These are phyloP conservation scores for Prunella himalayana DNA, from an alignment of 2,113 vertebrate species.

Conservation along the genomic window DNA sequence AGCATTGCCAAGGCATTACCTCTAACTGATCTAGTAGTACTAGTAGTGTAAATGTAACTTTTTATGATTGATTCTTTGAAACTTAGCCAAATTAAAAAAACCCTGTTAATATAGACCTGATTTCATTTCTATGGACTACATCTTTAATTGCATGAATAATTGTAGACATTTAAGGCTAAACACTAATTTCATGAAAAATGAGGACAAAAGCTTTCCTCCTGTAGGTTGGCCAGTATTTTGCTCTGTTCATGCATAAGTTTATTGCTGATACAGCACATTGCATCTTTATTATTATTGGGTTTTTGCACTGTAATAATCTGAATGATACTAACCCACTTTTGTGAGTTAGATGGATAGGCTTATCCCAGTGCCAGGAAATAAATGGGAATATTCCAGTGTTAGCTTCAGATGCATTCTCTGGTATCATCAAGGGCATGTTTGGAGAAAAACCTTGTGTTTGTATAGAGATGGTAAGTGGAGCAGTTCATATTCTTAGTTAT, in stretches of 20 bases:
- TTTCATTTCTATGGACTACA: neutral
- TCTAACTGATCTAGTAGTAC: neutral
- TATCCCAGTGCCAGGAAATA: neutral
- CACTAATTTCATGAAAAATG: neutral
- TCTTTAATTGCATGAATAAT: neutral
- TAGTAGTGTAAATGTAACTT: neutral
- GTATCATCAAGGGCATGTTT: conserved; percentile 21
- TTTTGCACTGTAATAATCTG: neutral
- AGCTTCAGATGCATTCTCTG: conserved; percentile 39
- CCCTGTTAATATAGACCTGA: neutral
- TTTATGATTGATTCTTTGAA: conserved; percentile 6
- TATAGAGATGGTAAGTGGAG: conserved; percentile 51
- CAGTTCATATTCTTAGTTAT: conserved; percentile 67
- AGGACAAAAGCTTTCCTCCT: neutral
- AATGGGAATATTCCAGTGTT: neutral
- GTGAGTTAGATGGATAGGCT: neutral
- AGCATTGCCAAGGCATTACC: neutral
- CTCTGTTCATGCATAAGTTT: neutral
- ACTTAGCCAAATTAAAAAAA: neutral
- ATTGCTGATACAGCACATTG: neutral
- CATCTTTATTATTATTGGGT: neutral
- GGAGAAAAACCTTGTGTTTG: conserved; percentile 61
- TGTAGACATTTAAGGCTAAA: neutral
- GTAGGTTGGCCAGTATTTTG: neutral
- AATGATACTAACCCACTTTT: neutral